These are phyloP conservation scores for Aphis gossypii DNA, from an alignment of 1,140 invertebrate species.

Conservation along the genomic window DNA sequence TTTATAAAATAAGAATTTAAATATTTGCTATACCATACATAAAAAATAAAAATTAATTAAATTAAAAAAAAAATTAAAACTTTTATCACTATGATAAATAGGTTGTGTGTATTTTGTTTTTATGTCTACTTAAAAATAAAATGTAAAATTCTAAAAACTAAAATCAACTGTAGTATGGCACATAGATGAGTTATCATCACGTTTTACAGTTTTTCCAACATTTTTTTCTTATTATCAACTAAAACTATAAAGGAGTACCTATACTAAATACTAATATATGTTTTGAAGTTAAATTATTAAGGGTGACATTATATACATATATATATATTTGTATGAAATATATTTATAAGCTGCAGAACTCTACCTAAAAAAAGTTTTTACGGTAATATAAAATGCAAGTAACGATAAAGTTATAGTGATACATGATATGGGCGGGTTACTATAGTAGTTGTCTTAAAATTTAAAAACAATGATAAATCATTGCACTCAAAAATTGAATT, in stretches of 20 bases:
- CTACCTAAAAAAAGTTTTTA: neutral
- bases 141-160: too few species aligned
- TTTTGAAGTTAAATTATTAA: neutral
- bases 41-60: too few species aligned
- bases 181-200: too few species aligned
- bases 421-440: neutral
- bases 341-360: neutral
- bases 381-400: neutral
- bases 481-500: neutral
- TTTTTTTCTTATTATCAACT: too few species aligned
- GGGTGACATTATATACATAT: neutral
- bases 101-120: too few species aligned
- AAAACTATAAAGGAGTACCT: neutral
- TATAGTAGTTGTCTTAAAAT: neutral
- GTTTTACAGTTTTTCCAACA: too few species aligned
- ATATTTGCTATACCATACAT: too few species aligned
- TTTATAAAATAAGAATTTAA: too few species aligned
- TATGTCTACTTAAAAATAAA: too few species aligned
- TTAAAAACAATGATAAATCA: neutral
- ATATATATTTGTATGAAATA: neutral
- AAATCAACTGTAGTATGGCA: too few species aligned
- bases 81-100: too few species aligned
- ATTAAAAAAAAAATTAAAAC: too few species aligned
- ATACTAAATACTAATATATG: neutral
- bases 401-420: neutral